Conservation (phyloP, 1,140 invertebrate species). For the Philaenus spumarius region DNA sequence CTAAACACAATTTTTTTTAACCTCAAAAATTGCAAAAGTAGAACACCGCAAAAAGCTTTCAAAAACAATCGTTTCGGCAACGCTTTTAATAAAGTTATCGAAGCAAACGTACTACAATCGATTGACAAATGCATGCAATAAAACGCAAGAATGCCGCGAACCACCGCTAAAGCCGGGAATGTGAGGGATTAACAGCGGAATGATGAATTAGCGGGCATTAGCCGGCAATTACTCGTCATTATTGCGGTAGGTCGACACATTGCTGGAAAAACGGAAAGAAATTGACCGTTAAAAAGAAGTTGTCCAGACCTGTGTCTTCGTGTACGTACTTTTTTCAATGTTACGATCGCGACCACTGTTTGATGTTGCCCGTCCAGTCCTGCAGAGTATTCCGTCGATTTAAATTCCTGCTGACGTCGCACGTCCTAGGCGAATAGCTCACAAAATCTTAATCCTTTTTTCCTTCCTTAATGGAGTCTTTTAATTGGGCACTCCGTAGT, state of each 20-base stretch:
- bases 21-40: no score
- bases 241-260: conserved; percentile 16
- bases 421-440: conserved; percentile 1
- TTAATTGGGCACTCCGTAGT: no score
- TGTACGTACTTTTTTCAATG: conserved; percentile 6
- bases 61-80: no score
- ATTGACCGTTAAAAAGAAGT: conserved; percentile 16
- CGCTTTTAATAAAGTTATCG: no score
- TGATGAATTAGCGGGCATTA: conserved; percentile 13
- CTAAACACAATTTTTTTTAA: no score
- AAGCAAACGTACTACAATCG: no score
- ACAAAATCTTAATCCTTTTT: conserved; percentile 10
- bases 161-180: conserved; percentile 8
- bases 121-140: no score
- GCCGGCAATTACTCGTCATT: conserved; percentile 7
- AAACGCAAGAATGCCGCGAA: no score
- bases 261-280: conserved; percentile 12
- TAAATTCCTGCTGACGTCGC: conserved; percentile 8
- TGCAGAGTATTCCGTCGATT: conserved; percentile 1
- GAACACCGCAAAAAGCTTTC: no score
- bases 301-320: conserved; percentile 7
- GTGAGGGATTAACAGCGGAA: conserved; percentile 10
- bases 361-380: conserved; percentile 3
- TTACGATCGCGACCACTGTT: conserved; percentile 7
- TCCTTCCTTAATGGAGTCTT: background rate